phyloP scores from a whole-genome alignment of 2,113 vertebrate genomes.

The Brachirus orientalis region DNA sequence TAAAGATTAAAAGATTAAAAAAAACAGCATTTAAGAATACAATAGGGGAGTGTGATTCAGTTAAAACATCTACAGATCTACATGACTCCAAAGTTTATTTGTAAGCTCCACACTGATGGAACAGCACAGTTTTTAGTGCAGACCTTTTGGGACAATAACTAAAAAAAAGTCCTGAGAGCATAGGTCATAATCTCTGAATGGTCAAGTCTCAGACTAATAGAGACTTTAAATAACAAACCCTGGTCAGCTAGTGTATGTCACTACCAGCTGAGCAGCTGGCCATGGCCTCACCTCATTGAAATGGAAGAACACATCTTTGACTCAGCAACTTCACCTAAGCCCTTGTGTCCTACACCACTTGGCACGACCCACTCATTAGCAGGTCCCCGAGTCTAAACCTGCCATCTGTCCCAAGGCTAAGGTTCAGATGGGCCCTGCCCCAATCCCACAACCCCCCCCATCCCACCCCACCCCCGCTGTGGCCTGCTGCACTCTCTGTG shows the following conservation, averaged over 20 bases:
- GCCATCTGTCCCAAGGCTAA: constrained; percentile 75
- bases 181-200: background rate
- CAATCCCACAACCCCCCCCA: too few species aligned
- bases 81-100: too few species aligned
- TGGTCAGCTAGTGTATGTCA: constrained; percentile 4
- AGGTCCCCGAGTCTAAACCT: constrained; percentile 53
- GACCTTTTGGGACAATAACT: too few species aligned
- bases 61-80: too few species aligned
- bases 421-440: constrained; percentile 48
- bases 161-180: too few species aligned
- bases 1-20: too few species aligned
- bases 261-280: constrained; percentile 37
- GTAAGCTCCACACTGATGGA: too few species aligned
- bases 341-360: constrained; percentile 62
- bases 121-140: too few species aligned
- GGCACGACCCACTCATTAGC: constrained; percentile 72
- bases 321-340: constrained; percentile 58
- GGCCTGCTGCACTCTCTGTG: constrained; percentile 41
- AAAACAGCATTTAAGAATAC: too few species aligned
- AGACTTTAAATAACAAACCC: background rate
- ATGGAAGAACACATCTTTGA: constrained; percentile 34
- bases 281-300: constrained; percentile 35
- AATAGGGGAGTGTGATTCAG: too few species aligned
- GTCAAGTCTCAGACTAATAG: background rate
- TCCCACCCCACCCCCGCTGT: constrained; percentile 46